Evolutionary conservation across 2,113 vertebrate genomes (phyloP).

Genomic region (Proterorhinus semilunaris): DNA sequence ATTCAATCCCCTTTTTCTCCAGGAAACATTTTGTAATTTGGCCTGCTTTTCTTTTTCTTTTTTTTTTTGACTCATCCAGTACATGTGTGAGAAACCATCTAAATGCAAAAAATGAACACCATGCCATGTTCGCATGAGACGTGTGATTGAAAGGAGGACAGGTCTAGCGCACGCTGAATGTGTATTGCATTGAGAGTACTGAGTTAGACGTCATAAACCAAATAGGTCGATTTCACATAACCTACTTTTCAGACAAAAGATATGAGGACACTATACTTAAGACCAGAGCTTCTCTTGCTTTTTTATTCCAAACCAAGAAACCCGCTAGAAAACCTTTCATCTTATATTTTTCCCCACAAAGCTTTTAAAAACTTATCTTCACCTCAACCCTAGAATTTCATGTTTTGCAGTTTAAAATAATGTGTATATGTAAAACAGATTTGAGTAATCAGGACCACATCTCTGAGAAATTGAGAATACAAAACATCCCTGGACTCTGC

Average conservation of each 20-base stretch:
- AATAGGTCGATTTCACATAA: background rate
- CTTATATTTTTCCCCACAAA: too few species aligned
- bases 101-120: background rate
- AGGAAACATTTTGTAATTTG: constrained; percentile 16
- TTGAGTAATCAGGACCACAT: too few species aligned
- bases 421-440: too few species aligned
- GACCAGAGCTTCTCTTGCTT: too few species aligned
- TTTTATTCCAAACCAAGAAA: too few species aligned
- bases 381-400: too few species aligned
- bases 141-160: background rate
- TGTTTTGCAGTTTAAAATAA: too few species aligned
- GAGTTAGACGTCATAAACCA: background rate
- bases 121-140: background rate
- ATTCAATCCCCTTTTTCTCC: constrained; percentile 11
- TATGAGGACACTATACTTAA: background rate
- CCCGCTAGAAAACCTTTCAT: too few species aligned
- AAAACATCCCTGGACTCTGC: too few species aligned
- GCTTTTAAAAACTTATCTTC: too few species aligned
- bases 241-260: background rate
- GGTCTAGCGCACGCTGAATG: background rate
- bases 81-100: background rate
- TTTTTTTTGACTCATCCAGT: constrained; percentile 3
- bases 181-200: too few species aligned
- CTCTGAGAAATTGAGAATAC: too few species aligned
- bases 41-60: background rate